A percentile compares a stretch with the other conserved stretches of the same genome.
These are phyloP conservation scores for Spilarctia lutea DNA, from an alignment of 2,888 invertebrate genomes.

Conservation along the genomic window DNA sequence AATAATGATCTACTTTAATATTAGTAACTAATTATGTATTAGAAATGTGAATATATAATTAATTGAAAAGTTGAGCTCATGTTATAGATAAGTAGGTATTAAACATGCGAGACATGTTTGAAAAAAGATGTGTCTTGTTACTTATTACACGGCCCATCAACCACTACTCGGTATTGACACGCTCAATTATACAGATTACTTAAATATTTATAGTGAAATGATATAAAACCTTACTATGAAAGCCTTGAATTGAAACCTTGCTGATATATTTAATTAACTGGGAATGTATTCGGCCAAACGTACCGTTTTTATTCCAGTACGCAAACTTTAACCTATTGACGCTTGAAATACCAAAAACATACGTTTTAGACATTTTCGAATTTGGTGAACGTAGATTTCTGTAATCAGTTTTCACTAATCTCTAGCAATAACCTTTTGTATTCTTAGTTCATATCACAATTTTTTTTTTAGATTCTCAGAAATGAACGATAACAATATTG, in stretches of 20 bases:
- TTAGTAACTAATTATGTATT: slow-evolving; percentile 24
- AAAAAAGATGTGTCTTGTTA: slow-evolving; percentile 55
- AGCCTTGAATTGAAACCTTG: slow-evolving; percentile 18
- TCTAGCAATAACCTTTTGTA: neutral
- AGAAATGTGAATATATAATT: slow-evolving; percentile 19
- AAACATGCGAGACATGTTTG: slow-evolving; percentile 47
- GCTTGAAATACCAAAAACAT: neutral
- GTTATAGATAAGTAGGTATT: slow-evolving; percentile 10
- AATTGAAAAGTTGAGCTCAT: slow-evolving; percentile 43
- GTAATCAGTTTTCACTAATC: too few relatives aligned
- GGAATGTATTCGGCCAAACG: neutral
- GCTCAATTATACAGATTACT: slow-evolving; percentile 48
- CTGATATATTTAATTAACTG: slow-evolving; percentile 13
- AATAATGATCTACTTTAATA: slow-evolving; percentile 10
- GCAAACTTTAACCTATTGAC: neutral
- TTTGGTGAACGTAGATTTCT: too few relatives aligned
- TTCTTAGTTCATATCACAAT: slow-evolving; percentile 8
- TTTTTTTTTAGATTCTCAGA: slow-evolving; percentile 24
- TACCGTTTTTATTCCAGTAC: too few relatives aligned
- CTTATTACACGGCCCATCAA: slow-evolving; percentile 53
- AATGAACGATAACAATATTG: slow-evolving; percentile 56
- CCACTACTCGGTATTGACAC: slow-evolving; percentile 51
- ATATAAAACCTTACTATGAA: slow-evolving; percentile 20
- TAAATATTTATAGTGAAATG: slow-evolving; percentile 23
- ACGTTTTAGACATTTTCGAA: too few relatives aligned